phyloP scores from a whole-genome alignment of 2,888 invertebrate species.

The Synergus itoensis region DNA sequence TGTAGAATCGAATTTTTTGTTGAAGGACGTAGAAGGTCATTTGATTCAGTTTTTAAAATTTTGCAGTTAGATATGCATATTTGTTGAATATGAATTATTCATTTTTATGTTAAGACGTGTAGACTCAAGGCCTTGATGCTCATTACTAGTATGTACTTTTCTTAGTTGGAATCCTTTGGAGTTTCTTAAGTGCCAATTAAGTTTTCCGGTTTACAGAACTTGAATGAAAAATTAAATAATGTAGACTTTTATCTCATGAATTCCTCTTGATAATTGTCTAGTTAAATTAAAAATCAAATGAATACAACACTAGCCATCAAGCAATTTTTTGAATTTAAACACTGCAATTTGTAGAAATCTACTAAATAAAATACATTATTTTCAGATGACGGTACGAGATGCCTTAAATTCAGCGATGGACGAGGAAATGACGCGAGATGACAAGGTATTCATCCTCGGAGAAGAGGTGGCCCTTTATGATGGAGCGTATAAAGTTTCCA shows the following conservation, averaged over 20 bases:
- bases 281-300: background rate
- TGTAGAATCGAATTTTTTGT: constrained; percentile 14
- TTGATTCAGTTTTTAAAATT: constrained; percentile 41
- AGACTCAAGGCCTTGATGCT: background rate
- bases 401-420: constrained; percentile 97
- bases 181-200: constrained; percentile 43
- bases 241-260: background rate
- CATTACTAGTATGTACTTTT: background rate
- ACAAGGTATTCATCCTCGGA: constrained; percentile 93
- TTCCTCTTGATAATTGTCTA: too few relatives aligned
- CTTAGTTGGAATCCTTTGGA: background rate
- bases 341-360: too few relatives aligned
- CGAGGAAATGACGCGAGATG: constrained; percentile 97
- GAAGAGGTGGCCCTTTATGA: constrained; percentile 99
- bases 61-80: background rate
- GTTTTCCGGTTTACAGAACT: background rate
- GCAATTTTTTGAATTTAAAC: background rate
- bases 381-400: constrained; percentile 96
- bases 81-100: constrained; percentile 16
- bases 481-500: constrained; percentile 97
- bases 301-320: background rate
- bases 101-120: background rate
- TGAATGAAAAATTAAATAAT: background rate
- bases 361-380: constrained; percentile 59
- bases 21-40: constrained; percentile 62